A percentile compares a stretch with the other conserved stretches of the same genome.
Evolutionary conservation across 2,797 vertebrate species (phyloP).

Genomic region (Ispidina lecontei): DNA sequence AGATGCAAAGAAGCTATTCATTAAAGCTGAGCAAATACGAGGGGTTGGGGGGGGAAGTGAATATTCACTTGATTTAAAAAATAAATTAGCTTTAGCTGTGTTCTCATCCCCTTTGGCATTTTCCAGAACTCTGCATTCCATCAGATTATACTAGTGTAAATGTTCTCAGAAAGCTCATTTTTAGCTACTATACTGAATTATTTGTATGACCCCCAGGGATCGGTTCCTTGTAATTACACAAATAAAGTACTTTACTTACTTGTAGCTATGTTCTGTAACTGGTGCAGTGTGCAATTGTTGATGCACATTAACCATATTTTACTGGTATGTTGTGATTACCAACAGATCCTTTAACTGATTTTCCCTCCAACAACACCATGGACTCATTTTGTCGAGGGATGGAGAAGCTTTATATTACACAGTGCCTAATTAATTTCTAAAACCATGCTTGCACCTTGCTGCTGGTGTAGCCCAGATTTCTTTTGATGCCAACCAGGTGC

Average conservation of each 20-base stretch:
- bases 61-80: conserved; percentile 51
- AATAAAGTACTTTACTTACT: conserved; percentile 15
- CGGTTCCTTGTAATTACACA: conserved; percentile 30
- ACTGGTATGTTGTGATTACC: neutral
- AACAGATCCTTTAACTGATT: neutral
- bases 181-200: conserved; percentile 30
- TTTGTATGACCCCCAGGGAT: conserved; percentile 32
- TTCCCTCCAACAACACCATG: neutral
- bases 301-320: neutral
- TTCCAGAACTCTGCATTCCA: conserved; percentile 44
- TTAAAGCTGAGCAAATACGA: conserved; percentile 14
- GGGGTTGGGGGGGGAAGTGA: neutral
- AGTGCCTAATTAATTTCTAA: neutral
- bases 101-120: conserved; percentile 36
- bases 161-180: conserved; percentile 54
- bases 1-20: neutral
- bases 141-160: conserved; percentile 11
- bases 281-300: neutral
- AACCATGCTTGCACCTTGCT: neutral
- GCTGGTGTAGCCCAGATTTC: neutral
- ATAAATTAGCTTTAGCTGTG: conserved; percentile 30
- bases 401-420: neutral
- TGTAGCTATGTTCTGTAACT: neutral
- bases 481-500: neutral
- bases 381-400: neutral